These are phyloP conservation scores for Bufo bufo DNA, from an alignment of 2,113 vertebrate species.

Conservation along the genomic window DNA sequence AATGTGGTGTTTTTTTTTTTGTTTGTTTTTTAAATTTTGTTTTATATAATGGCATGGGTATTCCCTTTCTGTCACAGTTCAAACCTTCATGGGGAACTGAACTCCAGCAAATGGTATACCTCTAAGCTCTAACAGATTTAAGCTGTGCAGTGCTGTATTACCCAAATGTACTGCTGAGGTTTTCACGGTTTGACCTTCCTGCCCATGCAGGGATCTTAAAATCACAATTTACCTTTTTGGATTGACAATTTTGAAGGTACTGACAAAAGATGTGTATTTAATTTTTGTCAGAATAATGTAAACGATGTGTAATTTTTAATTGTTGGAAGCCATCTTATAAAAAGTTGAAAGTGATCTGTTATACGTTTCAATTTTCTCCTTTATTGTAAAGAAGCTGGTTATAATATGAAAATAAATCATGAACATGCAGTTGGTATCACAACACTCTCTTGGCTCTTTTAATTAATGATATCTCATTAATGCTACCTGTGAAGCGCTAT, in stretches of 20 bases:
- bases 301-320: slow-evolving; percentile 34
- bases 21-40: neutral
- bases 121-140: neutral
- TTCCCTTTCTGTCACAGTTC: slow-evolving; percentile 12
- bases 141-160: neutral
- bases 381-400: slow-evolving; percentile 16
- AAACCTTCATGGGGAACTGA: neutral
- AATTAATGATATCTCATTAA: neutral
- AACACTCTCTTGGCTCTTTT: neutral
- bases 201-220: neutral
- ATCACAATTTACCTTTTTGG: neutral
- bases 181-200: neutral
- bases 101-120: neutral
- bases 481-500: no score
- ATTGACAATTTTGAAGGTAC: slow-evolving; percentile 27
- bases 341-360: slow-evolving; percentile 34
- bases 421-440: slow-evolving; percentile 30
- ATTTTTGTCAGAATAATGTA: slow-evolving; percentile 23
- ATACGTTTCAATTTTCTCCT: slow-evolving; percentile 11
- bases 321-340: slow-evolving; percentile 40
- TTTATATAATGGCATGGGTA: neutral
- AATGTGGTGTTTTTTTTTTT: neutral
- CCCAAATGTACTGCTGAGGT: neutral
- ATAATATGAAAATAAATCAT: slow-evolving; percentile 21
- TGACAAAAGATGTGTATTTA: slow-evolving; percentile 39